Evolutionary conservation across 2,888 invertebrate genomes (phyloP), one percentile per base, ranked within the genome.

Genomic region (Agapostemon virescens): DNA sequence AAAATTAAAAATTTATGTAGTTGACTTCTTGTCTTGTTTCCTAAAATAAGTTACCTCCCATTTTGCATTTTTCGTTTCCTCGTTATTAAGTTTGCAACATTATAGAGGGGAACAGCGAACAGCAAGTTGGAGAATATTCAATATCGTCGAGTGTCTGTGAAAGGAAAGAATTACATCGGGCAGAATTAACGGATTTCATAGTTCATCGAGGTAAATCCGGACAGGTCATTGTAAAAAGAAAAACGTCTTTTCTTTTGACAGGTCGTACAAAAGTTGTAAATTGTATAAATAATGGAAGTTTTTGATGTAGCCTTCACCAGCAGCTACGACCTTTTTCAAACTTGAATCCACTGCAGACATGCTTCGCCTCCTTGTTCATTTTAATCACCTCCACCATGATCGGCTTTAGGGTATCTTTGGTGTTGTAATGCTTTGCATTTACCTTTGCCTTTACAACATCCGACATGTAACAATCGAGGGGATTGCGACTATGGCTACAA

Each of bases 1-100:
- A 38, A 17, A 61, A 61, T 77, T 61, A 68, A 77, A 64, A 42
- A 78, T 64, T 64, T 26, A 52, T 42, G n/a, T 42, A 20, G 42
- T 64, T 26, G n/a, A 58, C 68, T 74, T 67, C 67, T 9, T 26
- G 20, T n/a, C 15, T 26, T 17, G 15, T 52, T 68, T 7, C 20
- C 1, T 9, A 17, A 40, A n/a, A 23, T 13, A 33, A 23, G 33
- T 33, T 52, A 55, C 30, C 11, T 15, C 74, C 2, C 52, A 15
- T 23, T 40, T 17, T 30, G 26, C n/a, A 7, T 42, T 42, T 38
- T 61, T 38, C 5, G 9, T 76, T 77, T 49, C 42, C 13, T 3
- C 33, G 42, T 74, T 61, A 74, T 68, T 42, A 38, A 49, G 30
- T 7, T 36, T 7, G 2, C 26, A n/a, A 45, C 42, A 23, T 58